phyloP scores from a whole-genome alignment of 1,140 invertebrate species.

The Papilio polyxenes region DNA sequence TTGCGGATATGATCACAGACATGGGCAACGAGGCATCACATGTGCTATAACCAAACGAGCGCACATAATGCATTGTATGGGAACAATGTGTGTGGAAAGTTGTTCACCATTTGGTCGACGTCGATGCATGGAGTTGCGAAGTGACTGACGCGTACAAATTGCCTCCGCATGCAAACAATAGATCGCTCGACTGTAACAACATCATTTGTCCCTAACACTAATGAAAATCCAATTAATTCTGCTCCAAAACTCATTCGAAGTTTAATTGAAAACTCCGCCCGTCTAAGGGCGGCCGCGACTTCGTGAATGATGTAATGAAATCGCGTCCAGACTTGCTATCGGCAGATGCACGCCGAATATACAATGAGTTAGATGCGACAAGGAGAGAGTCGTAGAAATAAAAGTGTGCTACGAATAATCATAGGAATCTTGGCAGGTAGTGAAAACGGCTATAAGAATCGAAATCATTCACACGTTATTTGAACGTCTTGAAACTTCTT shows the following conservation, averaged over 20 bases:
- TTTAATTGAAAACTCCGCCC: conserved; percentile 78
- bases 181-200: conserved; percentile 74
- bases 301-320: conserved; percentile 76
- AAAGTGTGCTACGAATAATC: not conserved
- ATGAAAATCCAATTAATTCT: conserved; percentile 80
- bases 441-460: no score
- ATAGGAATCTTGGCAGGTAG: no score
- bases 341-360: conserved; percentile 65
- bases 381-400: not conserved
- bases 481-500: no score
- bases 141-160: conserved; percentile 74
- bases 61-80: conserved; percentile 17
- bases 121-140: conserved; percentile 61
- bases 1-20: conserved; percentile 20
- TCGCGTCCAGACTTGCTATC: conserved; percentile 71
- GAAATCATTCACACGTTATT: no score
- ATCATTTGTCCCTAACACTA: conserved; percentile 78
- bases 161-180: conserved; percentile 65
- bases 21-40: not conserved
- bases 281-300: conserved; percentile 64
- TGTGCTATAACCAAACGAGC: conserved; percentile 26
- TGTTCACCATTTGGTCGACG: conserved; percentile 44
- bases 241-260: conserved; percentile 77
- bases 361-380: conserved; percentile 45
- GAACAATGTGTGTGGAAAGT: conserved; percentile 35